Base-by-base conservation (phyloP, 2,888 invertebrate species). In the Ernsta delagoae region DNA sequence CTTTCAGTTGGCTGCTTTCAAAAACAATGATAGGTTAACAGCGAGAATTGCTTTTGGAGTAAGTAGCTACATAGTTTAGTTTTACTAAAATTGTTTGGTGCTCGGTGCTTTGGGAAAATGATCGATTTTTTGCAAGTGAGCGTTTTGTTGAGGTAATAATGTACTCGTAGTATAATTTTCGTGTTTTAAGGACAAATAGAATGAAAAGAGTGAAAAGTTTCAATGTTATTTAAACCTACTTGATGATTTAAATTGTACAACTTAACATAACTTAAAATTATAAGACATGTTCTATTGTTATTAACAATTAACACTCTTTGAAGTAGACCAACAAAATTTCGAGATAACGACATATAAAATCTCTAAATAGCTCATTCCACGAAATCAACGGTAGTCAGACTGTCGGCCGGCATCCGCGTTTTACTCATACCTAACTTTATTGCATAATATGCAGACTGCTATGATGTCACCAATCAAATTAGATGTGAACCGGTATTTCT, bases 401-500 rank as follows among this genome's bases (percentile, higher is more conserved):
- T 9, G 53, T 9, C 53, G 31, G 31, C 53, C 7, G 54, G 31
- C 54, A 57, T n/a, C 31, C 34, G 56, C 5, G 36, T 36, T 36
- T 39, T 16, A 16, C 16, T 16, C 16, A 16, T 31, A 31, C 31
- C 31, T 59, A 59, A 4, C 5, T 39, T 41, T 36, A 39, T 12
- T 36, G 12, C 57, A 11, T 16, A 16, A 1, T 12, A 12, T 39
- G n/a, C 39, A 36, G 57, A 39, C 39, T 41, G 16, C 7, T 57
- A 59, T 59, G 57, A 59, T 59, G 4, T 59, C 59, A 59, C 41
- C 59, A 59, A 59, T 59, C 59, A 59, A 59, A 41, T 59, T 59
- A 59, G 41, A 59, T 31, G 9, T 16, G 16, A 39, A 59, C 41
- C n/a, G n/a, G n/a, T 16, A 59, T 59, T 59, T 59, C 41, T 41